Conservation (phyloP, 2,888 invertebrate genomes). For the Alloscopus bannaensis region DNA sequence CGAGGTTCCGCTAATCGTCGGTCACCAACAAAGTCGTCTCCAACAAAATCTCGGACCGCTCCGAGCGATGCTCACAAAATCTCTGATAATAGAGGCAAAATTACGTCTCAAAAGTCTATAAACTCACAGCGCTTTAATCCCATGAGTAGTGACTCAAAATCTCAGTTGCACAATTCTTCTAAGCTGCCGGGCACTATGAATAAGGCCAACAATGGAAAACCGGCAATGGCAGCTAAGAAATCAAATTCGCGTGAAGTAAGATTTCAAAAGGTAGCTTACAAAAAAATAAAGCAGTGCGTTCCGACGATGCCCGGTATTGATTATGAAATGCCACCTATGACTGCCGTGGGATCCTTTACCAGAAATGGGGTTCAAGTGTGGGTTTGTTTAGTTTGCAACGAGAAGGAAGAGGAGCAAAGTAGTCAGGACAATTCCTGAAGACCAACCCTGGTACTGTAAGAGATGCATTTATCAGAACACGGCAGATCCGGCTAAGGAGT, state of each 20-base stretch:
- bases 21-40: conserved; percentile 14
- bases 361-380: conserved; percentile 58
- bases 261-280: not conserved
- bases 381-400: conserved; percentile 67
- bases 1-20: not conserved
- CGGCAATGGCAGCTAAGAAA: conserved; percentile 30
- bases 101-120: conserved; percentile 17
- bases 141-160: not conserved
- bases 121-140: conserved; percentile 43
- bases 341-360: conserved; percentile 56
- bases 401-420: conserved; percentile 58
- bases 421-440: conserved; percentile 61
- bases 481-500: conserved; percentile 34
- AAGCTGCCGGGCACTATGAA: not conserved
- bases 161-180: not conserved
- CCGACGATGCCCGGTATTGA: conserved; percentile 50
- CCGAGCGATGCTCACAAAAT: not conserved
- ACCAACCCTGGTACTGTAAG: conserved; percentile 66
- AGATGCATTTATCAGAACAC: conserved; percentile 56
- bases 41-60: not conserved
- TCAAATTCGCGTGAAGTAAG: not conserved
- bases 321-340: conserved; percentile 58
- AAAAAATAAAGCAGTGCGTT: conserved; percentile 21
- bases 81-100: conserved; percentile 22
- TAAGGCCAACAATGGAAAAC: not conserved